Evolutionary conservation across 2,797 vertebrate genomes (phyloP), one percentile per base, ranked within the genome.

Genomic region (Loris lydekkerianus): DNA sequence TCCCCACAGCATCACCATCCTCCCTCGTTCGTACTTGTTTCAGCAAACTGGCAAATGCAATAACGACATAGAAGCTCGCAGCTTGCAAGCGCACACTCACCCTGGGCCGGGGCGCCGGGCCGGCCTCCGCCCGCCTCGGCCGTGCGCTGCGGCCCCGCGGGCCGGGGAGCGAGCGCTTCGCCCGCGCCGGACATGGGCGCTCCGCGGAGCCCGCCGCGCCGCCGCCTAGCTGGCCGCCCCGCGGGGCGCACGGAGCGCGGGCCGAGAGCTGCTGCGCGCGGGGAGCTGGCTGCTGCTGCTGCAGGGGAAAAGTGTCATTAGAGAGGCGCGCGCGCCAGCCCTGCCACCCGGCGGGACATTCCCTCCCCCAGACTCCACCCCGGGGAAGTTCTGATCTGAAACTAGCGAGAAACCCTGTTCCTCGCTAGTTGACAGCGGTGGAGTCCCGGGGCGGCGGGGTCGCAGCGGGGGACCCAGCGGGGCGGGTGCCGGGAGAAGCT

Each of bases 121-220:
- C 97, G 69, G 95, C 97, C 98, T 91, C 85, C 97, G 89, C 98
- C 99, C 87, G 97, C 98, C 96, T 98, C 97, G 76, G 98, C 98
- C 97, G 98, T 98, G 97, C 93, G 97, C 94, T 98, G 98, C 91
- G 99, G 99, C 98, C 99, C 99, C 76, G 97, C 98, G 98, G 99
- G 99, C 99, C 99, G 99, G 96, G 98, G 98, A 98, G 99, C 98
- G 98, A 97, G 98, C 96, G 98, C 98, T 97, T 99, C 99, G 75
- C 98, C 99, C 98, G 98, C 99, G 98, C 99, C 98, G 99, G 99
- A 99, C 99, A 99, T 99, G 99, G 99, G 99, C 99, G 98, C 98
- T 96, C 96, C 97, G 95, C 97, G 96, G 92, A 86, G 96, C 96
- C 96, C 97, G 95, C 89, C 97, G 73, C 94, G 94, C 92, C 91